These are phyloP conservation scores for Clamator glandarius DNA, from an alignment of 2,797 vertebrate genomes.

Conservation along the genomic window DNA sequence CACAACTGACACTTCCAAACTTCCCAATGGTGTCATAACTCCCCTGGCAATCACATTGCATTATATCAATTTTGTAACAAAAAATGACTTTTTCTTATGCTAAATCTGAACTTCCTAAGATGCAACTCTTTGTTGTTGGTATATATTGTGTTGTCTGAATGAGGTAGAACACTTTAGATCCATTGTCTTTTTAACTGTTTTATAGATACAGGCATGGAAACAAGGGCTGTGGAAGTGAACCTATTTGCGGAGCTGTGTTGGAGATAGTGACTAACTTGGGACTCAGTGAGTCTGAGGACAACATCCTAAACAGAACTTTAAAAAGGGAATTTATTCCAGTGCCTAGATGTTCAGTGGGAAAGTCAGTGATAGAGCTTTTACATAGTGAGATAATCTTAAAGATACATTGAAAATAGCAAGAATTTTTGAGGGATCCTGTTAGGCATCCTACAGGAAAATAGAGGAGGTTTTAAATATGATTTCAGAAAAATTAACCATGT, in stretches of 20 bases:
- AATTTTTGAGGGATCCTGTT: not conserved
- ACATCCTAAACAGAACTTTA: not conserved
- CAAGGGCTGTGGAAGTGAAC: not conserved
- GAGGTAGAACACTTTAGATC: not conserved
- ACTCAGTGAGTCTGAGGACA: not conserved
- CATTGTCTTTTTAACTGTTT: not conserved
- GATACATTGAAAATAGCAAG: too few relatives aligned
- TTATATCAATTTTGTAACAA: fast-evolving
- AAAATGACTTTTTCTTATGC: not conserved
- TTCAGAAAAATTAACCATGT: not conserved
- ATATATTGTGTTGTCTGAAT: not conserved
- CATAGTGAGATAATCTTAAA: not conserved
- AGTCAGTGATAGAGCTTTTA: not conserved
- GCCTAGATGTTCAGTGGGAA: not conserved
- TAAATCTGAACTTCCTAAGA: not conserved
- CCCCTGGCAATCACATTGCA: not conserved
- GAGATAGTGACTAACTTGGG: not conserved
- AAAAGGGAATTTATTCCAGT: not conserved
- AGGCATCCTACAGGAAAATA: not conserved
- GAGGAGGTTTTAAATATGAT: not conserved
- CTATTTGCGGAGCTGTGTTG: not conserved
- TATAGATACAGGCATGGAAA: not conserved
- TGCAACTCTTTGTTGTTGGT: not conserved
- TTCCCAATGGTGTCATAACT: not conserved
- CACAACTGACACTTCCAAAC: not conserved